Evolutionary conservation across 1,140 invertebrate genomes (phyloP).

Genomic region (Penaeus vannamei): DNA sequence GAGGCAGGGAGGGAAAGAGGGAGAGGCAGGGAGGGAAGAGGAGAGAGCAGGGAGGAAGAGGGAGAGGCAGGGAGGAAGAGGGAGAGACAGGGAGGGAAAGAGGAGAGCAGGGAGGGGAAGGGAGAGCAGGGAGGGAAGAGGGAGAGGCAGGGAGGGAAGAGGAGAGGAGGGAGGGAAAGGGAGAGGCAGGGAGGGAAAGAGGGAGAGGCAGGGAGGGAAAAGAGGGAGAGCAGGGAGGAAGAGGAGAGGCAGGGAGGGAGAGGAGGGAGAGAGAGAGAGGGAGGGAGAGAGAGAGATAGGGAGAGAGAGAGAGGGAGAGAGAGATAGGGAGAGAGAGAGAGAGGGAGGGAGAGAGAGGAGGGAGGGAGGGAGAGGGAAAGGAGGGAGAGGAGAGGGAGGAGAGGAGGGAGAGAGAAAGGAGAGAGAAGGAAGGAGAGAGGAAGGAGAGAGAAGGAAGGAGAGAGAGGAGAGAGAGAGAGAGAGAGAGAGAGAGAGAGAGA

Average conservation of each 20-base stretch:
- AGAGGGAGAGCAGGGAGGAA: neutral
- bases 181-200: neutral
- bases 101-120: too few species aligned
- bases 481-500: slow-evolving; percentile 30
- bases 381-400: neutral
- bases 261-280: neutral
- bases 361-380: neutral
- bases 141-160: too few species aligned
- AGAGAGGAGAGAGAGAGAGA: neutral
- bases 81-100: neutral
- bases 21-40: neutral
- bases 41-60: neutral
- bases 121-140: too few species aligned
- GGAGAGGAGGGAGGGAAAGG: neutral
- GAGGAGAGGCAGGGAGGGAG: neutral
- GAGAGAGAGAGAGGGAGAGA: neutral
- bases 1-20: neutral
- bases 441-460: neutral
- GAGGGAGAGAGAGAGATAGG: neutral
- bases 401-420: neutral
- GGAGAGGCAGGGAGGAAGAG: neutral
- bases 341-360: neutral
- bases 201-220: neutral
- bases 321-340: neutral
- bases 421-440: neutral